A percentile compares a stretch with the other conserved stretches of the same genome.
phyloP scores from a whole-genome alignment of 2,888 invertebrate species.

The Caenorhabditis sp. region DNA sequence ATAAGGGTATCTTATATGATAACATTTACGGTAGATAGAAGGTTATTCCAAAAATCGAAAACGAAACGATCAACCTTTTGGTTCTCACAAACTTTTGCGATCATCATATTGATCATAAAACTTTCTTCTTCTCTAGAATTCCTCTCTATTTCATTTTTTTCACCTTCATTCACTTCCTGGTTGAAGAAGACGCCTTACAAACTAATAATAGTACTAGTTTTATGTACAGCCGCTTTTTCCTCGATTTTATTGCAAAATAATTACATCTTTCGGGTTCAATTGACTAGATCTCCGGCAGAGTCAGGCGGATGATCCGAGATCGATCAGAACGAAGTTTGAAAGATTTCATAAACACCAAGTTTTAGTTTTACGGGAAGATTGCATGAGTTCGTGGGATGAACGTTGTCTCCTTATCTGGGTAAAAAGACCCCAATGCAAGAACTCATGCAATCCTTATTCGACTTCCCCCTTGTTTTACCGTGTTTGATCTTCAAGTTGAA shows the following conservation, averaged over 20 bases:
- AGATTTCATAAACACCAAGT: no score
- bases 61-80: no score
- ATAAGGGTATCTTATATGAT: no score
- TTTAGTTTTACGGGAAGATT: not conserved
- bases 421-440: no score
- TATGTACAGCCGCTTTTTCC: constrained; percentile 15
- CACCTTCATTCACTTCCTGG: constrained; percentile 26
- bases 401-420: no score
- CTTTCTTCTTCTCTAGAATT: constrained; percentile 4
- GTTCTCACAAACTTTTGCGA: constrained; percentile 1
- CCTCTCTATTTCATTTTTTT: constrained; percentile 2
- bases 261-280: constrained; percentile 13
- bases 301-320: not conserved
- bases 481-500: no score
- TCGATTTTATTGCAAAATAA: constrained; percentile 16
- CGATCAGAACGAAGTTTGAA: no score
- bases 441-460: no score
- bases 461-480: no score
- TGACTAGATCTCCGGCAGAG: constrained; percentile 1
- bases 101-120: constrained; percentile 4
- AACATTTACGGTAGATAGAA: not conserved
- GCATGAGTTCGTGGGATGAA: no score
- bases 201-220: constrained; percentile 27
- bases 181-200: constrained; percentile 12
- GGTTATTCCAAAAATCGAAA: not conserved